A percentile compares a stretch with the other conserved stretches of the same genome.
Conservation (phyloP, 2,888 invertebrate species). For the Drosophila falleni region DNA sequence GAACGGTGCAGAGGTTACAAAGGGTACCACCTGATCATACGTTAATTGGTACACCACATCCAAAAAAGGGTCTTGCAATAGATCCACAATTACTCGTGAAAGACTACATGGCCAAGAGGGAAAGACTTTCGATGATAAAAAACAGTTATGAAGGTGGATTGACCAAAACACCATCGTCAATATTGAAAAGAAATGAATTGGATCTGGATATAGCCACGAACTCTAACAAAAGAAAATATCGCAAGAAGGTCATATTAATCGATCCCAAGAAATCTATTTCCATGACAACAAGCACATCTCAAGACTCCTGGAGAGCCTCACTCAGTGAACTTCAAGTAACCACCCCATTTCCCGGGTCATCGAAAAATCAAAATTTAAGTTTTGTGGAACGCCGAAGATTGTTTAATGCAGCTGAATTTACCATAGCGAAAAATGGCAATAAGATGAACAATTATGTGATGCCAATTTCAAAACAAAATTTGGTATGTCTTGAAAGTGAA, state of each 20-base stretch:
- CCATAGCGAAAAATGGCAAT: conserved; percentile 33
- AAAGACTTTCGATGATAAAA: not conserved
- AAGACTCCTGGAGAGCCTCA: not conserved
- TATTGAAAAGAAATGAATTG: not conserved
- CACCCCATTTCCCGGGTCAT: not conserved
- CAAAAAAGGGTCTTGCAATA: conserved; percentile 21
- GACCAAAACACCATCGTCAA: not conserved
- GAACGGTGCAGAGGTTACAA: not conserved
- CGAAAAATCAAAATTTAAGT: not conserved
- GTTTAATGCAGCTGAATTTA: conserved; percentile 30
- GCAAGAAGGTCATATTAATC: conserved; percentile 2
- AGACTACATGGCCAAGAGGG: not conserved
- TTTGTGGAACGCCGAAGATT: conserved; percentile 27
- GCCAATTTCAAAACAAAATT: not conserved
- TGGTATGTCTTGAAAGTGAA: not conserved
- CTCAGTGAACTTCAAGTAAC: not conserved
- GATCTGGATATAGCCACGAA: not conserved
- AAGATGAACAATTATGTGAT: conserved; percentile 27
- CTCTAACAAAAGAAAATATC: not conserved
- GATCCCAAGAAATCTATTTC: not conserved
- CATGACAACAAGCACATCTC: not conserved
- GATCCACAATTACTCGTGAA: conserved; percentile 12
- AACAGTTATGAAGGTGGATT: not conserved
- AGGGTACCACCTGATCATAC: not conserved
- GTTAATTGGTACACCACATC: conserved; percentile 26